Conservation (phyloP, 2,797 vertebrate species). For the Lepidocolaptes lacrymiger region DNA sequence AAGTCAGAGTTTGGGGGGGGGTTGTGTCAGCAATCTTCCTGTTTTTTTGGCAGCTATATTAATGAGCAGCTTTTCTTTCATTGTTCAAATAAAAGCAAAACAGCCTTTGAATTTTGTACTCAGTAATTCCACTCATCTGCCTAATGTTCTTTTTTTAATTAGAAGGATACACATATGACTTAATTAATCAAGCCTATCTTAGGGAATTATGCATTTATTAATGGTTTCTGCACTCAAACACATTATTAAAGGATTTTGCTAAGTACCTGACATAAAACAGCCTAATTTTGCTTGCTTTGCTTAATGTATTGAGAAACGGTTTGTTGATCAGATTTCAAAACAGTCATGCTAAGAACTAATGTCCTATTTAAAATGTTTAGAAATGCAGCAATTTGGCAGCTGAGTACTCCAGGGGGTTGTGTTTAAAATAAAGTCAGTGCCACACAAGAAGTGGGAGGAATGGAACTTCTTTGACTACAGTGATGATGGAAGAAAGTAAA, state of each 20-base stretch:
- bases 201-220: slow-evolving; percentile 83
- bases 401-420: background rate
- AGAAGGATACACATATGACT: slow-evolving; percentile 82
- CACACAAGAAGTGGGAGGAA: background rate
- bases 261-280: slow-evolving; percentile 80
- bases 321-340: slow-evolving; percentile 80
- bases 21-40: slow-evolving; percentile 66
- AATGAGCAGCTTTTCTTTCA: slow-evolving; percentile 70
- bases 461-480: background rate
- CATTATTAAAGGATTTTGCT: slow-evolving; percentile 82
- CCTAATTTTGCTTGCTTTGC: slow-evolving; percentile 82
- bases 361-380: slow-evolving; percentile 70
- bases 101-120: slow-evolving; percentile 73
- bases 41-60: slow-evolving; percentile 71
- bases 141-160: slow-evolving; percentile 83
- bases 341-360: slow-evolving; percentile 74
- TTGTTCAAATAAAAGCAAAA: slow-evolving; percentile 77
- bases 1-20: slow-evolving; percentile 66
- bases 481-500: background rate
- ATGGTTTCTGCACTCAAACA: slow-evolving; percentile 79
- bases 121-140: slow-evolving; percentile 79
- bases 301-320: slow-evolving; percentile 76
- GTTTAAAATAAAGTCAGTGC: background rate
- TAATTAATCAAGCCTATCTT: slow-evolving; percentile 83
- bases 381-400: slow-evolving; percentile 58